Percentiles rank a stretch among this genome's conserved stretches.
Evolutionary conservation across 2,797 vertebrate species (phyloP).

Genomic region (Enteromius treurensis): DNA sequence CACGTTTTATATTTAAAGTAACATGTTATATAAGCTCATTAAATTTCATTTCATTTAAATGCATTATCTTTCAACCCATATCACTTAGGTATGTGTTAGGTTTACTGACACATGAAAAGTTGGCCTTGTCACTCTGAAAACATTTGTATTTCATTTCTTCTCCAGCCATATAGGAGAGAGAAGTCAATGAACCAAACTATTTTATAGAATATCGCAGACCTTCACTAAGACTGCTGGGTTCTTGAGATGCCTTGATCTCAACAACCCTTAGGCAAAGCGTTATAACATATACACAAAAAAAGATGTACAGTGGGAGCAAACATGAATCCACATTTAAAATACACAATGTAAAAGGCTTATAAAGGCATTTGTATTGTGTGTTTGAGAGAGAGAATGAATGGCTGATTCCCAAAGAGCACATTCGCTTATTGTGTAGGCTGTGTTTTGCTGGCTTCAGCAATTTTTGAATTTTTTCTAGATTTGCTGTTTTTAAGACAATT

Average conservation of each 20-base stretch:
- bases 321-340: background rate
- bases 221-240: background rate
- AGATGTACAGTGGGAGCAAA: conserved; percentile 1
- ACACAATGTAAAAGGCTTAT: background rate
- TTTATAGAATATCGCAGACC: background rate
- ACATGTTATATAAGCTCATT: background rate
- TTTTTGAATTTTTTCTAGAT: background rate
- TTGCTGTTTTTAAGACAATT: conserved; percentile 8
- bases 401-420: background rate
- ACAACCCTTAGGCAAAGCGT: background rate
- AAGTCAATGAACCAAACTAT: background rate
- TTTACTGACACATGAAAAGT: background rate
- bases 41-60: background rate
- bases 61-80: background rate
- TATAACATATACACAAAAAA: background rate
- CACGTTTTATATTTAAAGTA: background rate
- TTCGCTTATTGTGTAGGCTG: background rate
- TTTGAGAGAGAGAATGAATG: conserved; percentile 9
- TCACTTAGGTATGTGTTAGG: too few relatives aligned
- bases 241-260: background rate
- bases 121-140: background rate
- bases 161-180: background rate
- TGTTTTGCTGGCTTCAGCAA: conserved; percentile 7
- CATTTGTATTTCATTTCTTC: background rate
- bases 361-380: conserved; percentile 1